phyloP scores from a whole-genome alignment of 1,140 invertebrate genomes.

The Leptopilina clavipes region DNA sequence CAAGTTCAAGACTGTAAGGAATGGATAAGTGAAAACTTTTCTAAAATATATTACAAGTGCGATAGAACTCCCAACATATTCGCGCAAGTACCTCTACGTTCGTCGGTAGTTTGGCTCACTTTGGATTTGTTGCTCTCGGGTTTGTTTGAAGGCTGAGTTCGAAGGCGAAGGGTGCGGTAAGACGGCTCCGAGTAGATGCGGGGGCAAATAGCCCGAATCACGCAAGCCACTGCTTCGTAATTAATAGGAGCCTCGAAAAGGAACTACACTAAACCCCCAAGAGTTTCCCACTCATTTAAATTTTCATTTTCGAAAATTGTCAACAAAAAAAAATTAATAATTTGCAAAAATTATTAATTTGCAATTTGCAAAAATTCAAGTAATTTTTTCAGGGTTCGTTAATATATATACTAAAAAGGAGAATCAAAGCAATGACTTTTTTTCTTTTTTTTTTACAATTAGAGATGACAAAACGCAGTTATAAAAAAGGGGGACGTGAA shows the following conservation, averaged over 20 bases:
- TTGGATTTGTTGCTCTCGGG: constrained; percentile 44
- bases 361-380: too few relatives aligned
- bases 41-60: constrained; percentile 43
- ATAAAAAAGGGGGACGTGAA: constrained; percentile 28
- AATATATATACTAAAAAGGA: too few relatives aligned
- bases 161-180: constrained; percentile 49
- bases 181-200: constrained; percentile 41
- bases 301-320: background rate
- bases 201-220: constrained; percentile 65
- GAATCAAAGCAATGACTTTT: background rate
- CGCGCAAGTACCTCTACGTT: constrained; percentile 15
- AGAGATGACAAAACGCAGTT: constrained; percentile 8
- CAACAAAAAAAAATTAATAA: too few relatives aligned
- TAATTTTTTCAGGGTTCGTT: too few relatives aligned
- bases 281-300: constrained; percentile 34
- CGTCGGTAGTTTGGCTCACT: constrained; percentile 25
- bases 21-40: constrained; percentile 41
- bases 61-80: constrained; percentile 38
- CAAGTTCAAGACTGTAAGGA: constrained; percentile 30
- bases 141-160: constrained; percentile 43
- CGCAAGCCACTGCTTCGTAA: constrained; percentile 63
- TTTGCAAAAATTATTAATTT: too few relatives aligned
- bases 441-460: constrained; percentile 23
- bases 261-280: constrained; percentile 48
- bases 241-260: constrained; percentile 65